Conservation (phyloP, 2,113 vertebrate species). For the Amia ocellicauda region DNA sequence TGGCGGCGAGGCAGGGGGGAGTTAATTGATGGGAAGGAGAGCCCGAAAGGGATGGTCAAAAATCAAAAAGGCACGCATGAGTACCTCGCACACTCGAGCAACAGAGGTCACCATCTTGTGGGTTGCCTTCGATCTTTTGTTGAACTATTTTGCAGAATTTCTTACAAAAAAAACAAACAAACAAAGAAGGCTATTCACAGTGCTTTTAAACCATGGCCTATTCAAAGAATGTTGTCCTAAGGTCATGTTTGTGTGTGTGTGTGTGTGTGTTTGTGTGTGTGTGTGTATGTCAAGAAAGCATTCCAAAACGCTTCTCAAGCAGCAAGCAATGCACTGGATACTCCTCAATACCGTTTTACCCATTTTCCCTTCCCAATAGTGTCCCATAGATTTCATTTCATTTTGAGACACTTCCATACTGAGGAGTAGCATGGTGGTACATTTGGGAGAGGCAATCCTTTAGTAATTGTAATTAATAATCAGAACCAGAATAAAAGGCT, state of each 20-base stretch:
- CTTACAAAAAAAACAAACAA: background rate
- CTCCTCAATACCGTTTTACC: background rate
- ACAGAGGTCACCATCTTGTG: too few relatives aligned
- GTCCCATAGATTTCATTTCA: background rate
- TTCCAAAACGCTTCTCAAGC: background rate
- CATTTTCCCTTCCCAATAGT: background rate
- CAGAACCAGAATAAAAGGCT: too few relatives aligned
- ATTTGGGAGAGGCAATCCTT: too few relatives aligned
- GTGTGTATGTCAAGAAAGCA: background rate
- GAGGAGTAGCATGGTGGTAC: too few relatives aligned
- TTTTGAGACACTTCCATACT: background rate
- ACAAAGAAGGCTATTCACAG: background rate
- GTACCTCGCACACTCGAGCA: too few relatives aligned
- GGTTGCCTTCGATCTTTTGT: too few relatives aligned
- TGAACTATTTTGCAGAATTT: too few relatives aligned
- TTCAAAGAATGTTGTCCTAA: background rate
- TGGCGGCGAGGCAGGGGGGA: background rate
- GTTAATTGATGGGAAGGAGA: background rate
- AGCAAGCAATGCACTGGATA: background rate
- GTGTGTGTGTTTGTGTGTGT: background rate
- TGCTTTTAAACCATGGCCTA: background rate
- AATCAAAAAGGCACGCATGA: too few relatives aligned
- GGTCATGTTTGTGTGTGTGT: background rate
- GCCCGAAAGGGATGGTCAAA: too few relatives aligned
- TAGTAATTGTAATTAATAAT: too few relatives aligned